phyloP scores from a whole-genome alignment of 2,888 invertebrate species.

The Noctua fimbriata region DNA sequence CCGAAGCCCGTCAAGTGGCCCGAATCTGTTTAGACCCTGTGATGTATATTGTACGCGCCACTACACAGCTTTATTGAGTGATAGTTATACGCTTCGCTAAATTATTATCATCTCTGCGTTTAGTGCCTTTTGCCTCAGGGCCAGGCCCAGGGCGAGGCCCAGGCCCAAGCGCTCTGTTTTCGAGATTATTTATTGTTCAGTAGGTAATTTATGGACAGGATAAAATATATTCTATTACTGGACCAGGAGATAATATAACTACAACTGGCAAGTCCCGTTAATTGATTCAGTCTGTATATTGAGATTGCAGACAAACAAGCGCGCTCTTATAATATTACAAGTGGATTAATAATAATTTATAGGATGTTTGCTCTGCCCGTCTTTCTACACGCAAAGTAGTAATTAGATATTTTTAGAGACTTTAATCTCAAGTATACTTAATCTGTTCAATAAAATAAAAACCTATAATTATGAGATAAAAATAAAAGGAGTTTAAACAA shows the following conservation, averaged over 20 bases:
- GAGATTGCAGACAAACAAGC: constrained; percentile 54
- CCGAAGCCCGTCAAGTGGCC: constrained; percentile 86
- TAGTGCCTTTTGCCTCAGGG: constrained; percentile 43
- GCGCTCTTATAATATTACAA: constrained; percentile 48
- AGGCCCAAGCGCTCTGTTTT: constrained; percentile 41
- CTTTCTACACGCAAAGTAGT: constrained; percentile 25
- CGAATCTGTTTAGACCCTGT: constrained; percentile 81
- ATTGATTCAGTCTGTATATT: constrained; percentile 59
- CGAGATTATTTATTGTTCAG: constrained; percentile 59
- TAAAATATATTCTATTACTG: constrained; percentile 65
- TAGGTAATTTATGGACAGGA: constrained; percentile 59
- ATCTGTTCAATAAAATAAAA: constrained; percentile 13
- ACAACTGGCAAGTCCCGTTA: constrained; percentile 59
- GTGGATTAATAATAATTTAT: constrained; percentile 47
- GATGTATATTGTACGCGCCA: constrained; percentile 64
- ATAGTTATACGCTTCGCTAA: constrained; percentile 57
- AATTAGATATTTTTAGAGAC: constrained; percentile 19
- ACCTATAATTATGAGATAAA: neutral
- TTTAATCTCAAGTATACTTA: constrained; percentile 30
- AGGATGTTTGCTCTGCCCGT: constrained; percentile 19
- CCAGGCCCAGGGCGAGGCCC: constrained; percentile 13
- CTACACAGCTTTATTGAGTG: constrained; percentile 60
- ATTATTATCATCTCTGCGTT: constrained; percentile 48
- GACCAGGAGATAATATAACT: constrained; percentile 57
- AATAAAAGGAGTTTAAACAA: constrained; percentile 11